Evolutionary conservation across 1,140 invertebrate species (phyloP).

Genomic region (Lasioglossum baleicum): DNA sequence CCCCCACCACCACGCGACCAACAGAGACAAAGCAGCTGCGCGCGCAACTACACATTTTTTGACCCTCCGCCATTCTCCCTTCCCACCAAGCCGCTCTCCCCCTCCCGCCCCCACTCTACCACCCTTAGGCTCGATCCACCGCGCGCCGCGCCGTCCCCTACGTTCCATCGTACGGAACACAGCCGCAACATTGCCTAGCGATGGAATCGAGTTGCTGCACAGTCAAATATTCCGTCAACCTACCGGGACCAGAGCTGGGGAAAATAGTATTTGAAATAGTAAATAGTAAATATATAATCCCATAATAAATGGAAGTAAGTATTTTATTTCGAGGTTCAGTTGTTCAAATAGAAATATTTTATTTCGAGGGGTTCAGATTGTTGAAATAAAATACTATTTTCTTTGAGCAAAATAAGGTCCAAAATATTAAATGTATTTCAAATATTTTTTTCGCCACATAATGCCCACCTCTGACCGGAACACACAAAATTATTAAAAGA

Average conservation of each 20-base stretch:
- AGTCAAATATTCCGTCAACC: neutral
- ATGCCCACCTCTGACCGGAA: too few relatives aligned
- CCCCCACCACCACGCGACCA: conserved; percentile 58
- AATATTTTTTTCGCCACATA: too few relatives aligned
- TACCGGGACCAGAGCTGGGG: too few relatives aligned
- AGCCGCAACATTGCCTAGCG: conserved; percentile 1
- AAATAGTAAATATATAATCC: too few relatives aligned
- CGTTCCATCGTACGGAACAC: conserved; percentile 4
- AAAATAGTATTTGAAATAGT: too few relatives aligned
- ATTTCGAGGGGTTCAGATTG: too few relatives aligned
- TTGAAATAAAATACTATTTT: too few relatives aligned
- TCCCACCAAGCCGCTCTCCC: conserved; percentile 5
- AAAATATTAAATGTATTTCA: too few relatives aligned
- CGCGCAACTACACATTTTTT: conserved; percentile 77
- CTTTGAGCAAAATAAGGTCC: too few relatives aligned
- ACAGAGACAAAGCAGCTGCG: conserved; percentile 79
- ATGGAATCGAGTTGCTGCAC: neutral
- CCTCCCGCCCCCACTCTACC: conserved; percentile 26
- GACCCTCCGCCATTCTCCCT: conserved; percentile 56
- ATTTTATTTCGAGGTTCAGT: too few relatives aligned
- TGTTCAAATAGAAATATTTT: too few relatives aligned
- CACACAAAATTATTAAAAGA: neutral
- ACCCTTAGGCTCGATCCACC: conserved; percentile 62
- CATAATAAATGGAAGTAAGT: too few relatives aligned
- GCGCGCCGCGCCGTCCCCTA: conserved; percentile 2